phyloP scores from a whole-genome alignment of 2,888 invertebrate species.

The Patella ulyssiponensis region DNA sequence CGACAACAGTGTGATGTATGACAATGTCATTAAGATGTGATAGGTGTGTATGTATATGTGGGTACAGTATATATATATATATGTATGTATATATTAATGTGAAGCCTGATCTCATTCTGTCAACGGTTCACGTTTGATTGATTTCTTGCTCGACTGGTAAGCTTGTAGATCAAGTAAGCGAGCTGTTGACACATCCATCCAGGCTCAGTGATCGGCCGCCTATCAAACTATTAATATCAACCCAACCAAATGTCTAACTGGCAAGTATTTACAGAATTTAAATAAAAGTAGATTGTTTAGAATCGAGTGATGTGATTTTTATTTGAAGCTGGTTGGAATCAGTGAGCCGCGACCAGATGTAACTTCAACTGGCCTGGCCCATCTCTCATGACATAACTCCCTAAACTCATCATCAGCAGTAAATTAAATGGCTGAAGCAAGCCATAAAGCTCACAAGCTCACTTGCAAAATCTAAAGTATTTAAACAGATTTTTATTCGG shows the following conservation, averaged over 20 bases:
- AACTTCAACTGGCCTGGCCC: too few species aligned
- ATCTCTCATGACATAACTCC: too few species aligned
- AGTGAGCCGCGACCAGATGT: constrained; percentile 6
- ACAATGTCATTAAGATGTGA: constrained; percentile 2
- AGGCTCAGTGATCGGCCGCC: background rate
- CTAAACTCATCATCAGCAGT: too few species aligned
- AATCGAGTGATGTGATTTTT: background rate
- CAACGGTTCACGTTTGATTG: constrained; percentile 44
- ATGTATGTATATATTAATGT: background rate
- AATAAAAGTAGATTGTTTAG: constrained; percentile 1
- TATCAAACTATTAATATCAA: constrained; percentile 6
- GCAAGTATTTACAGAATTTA: background rate
- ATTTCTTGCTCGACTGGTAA: constrained; percentile 40
- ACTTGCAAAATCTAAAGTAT: too few species aligned
- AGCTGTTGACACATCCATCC: background rate
- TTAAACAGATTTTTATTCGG: too few species aligned
- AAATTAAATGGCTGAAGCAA: too few species aligned
- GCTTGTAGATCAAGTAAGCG: background rate
- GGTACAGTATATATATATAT: background rate
- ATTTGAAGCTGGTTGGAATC: background rate
- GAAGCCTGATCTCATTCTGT: constrained; percentile 37
- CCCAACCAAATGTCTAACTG: background rate
- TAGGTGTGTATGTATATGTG: background rate
- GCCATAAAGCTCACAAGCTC: too few species aligned
- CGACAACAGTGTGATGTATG: background rate